A percentile compares a stretch with the other conserved stretches of the same genome.
Conservation (phyloP, 2,888 invertebrate species). For the Stomorhina lunata region DNA sequence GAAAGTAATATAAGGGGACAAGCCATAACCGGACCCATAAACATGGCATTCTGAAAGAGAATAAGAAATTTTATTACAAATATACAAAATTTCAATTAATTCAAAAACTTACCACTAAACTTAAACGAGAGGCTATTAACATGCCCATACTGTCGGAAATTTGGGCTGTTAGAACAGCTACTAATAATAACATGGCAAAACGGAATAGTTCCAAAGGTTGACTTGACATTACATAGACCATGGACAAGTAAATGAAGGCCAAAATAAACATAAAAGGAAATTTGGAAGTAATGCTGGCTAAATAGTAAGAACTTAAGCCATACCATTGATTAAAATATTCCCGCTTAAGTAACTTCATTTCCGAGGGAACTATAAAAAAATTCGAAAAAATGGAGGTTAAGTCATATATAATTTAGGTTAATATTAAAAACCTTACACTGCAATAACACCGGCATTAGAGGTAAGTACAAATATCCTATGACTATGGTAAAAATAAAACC, state of each 20-base stretch:
- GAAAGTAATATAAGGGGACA: conserved; percentile 94
- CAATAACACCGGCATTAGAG: conserved; percentile 90
- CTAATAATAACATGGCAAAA: conserved; percentile 85
- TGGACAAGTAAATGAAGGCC: conserved; percentile 84
- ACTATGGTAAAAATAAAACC: conserved; percentile 90
- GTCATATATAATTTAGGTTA: not conserved
- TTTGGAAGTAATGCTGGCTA: conserved; percentile 85
- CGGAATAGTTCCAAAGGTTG: conserved; percentile 88
- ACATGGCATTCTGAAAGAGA: conserved; percentile 88
- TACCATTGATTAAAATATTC: conserved; percentile 95
- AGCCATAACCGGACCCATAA: conserved; percentile 91
- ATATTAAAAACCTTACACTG: conserved; percentile 84
- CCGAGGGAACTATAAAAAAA: conserved; percentile 85
- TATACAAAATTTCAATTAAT: not conserved
- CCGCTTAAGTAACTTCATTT: conserved; percentile 87
- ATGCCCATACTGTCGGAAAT: conserved; percentile 90
- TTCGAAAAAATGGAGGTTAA: not conserved
- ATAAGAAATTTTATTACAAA: not conserved
- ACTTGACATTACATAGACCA: conserved; percentile 87
- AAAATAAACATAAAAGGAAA: conserved; percentile 87
- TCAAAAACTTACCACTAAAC: conserved; percentile 85
- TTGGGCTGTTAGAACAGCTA: conserved; percentile 86
- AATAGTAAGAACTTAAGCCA: conserved; percentile 88
- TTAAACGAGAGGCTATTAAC: conserved; percentile 87
- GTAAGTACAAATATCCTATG: conserved; percentile 89